These are phyloP conservation scores for Nudaria mundana DNA, from an alignment of 2,888 invertebrate species.

Conservation along the genomic window DNA sequence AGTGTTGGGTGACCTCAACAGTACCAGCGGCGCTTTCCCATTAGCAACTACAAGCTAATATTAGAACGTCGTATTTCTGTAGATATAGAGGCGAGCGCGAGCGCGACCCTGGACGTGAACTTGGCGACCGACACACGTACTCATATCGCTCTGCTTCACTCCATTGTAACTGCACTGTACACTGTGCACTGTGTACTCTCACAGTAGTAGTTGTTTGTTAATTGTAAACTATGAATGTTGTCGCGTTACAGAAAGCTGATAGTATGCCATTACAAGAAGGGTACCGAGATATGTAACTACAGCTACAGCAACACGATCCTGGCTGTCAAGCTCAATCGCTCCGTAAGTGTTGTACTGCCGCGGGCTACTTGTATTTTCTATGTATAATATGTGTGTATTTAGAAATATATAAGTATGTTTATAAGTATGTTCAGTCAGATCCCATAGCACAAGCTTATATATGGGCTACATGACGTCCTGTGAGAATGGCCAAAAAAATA, in stretches of 20 bases:
- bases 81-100: constrained; percentile 12
- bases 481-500: too few relatives aligned
- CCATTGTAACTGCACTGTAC: too few relatives aligned
- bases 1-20: constrained; percentile 11
- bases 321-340: constrained; percentile 96
- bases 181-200: too few relatives aligned
- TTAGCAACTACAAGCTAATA: constrained; percentile 3
- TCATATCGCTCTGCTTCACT: too few relatives aligned
- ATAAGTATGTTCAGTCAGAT: too few relatives aligned
- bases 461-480: too few relatives aligned
- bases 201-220: too few relatives aligned
- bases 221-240: too few relatives aligned
- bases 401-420: too few relatives aligned
- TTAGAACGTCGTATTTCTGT: constrained; percentile 28
- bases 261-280: constrained; percentile 98
- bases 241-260: constrained; percentile 84
- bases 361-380: too few relatives aligned
- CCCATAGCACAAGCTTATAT: too few relatives aligned
- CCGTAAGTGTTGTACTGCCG: constrained; percentile 87
- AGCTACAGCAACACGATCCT: constrained; percentile 97
- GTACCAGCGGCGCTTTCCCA: constrained; percentile 1
- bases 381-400: too few relatives aligned
- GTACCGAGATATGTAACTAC: constrained; percentile 98
- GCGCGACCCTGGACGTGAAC: constrained; percentile 44
- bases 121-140: constrained; percentile 40